Conservation (phyloP, 2,113 vertebrate genomes). For the Tricholaema leucomelas region DNA sequence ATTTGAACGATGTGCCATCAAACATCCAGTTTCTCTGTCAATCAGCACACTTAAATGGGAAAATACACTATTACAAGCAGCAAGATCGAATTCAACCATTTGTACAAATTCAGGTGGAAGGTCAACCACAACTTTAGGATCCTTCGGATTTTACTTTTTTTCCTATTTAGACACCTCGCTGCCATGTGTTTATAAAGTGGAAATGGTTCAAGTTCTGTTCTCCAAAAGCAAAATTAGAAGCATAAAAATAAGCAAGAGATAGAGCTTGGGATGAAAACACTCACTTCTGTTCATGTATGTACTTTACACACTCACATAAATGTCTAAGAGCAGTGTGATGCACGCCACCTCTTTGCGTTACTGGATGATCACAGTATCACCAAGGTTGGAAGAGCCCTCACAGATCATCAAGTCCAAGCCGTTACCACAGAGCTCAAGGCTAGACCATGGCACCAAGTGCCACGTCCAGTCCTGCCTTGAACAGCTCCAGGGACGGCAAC, state of each 20-base stretch:
- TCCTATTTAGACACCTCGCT: not conserved
- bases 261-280: not conserved
- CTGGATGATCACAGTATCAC: too few species aligned
- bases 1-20: not conserved
- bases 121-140: not conserved
- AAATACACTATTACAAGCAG: not conserved
- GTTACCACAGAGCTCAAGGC: too few species aligned
- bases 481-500: too few species aligned
- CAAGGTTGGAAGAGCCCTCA: too few species aligned
- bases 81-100: not conserved
- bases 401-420: too few species aligned
- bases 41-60: not conserved
- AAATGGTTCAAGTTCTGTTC: not conserved
- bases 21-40: not conserved
- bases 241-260: not conserved
- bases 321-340: fast-evolving
- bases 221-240: not conserved
- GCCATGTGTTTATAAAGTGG: not conserved
- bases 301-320: not conserved
- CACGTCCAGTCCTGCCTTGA: too few species aligned
- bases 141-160: not conserved
- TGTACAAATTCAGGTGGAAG: not conserved
- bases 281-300: not conserved
- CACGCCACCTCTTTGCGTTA: not conserved
- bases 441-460: too few species aligned